A percentile compares a stretch with the other conserved stretches of the same genome.
Evolutionary conservation across 2,888 invertebrate species (phyloP).

Genomic region (Melanotus villosus): DNA sequence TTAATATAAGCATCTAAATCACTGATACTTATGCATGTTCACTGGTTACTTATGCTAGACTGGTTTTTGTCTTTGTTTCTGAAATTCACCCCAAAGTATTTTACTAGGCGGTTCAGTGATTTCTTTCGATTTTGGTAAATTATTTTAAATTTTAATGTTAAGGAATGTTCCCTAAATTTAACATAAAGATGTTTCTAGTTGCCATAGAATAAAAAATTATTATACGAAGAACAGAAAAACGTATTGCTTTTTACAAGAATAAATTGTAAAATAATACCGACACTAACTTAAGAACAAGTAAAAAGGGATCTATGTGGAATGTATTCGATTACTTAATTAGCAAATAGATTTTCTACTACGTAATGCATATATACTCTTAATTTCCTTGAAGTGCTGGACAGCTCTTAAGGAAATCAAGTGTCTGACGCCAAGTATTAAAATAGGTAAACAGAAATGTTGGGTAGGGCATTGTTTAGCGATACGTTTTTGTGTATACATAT

Average conservation of each 20-base stretch:
- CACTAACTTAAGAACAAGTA: too few species aligned
- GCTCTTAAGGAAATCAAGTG: slow-evolving; percentile 67
- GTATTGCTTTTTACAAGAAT: too few species aligned
- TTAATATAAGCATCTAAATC: slow-evolving; percentile 60
- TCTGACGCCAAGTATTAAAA: slow-evolving; percentile 60
- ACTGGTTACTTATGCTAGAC: slow-evolving; percentile 37
- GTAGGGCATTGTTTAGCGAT: slow-evolving; percentile 53
- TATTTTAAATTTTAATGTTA: background rate
- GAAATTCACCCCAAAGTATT: slow-evolving; percentile 23
- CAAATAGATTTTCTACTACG: slow-evolving; percentile 63
- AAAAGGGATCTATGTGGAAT: background rate
- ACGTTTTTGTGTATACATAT: background rate
- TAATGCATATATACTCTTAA: slow-evolving; percentile 60
- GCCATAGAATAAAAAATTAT: too few species aligned
- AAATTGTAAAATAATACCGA: too few species aligned
- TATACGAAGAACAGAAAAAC: too few species aligned
- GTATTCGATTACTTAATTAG: slow-evolving; percentile 62
- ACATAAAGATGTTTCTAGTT: too few species aligned
- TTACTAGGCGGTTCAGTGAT: slow-evolving; percentile 15
- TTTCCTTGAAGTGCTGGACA: slow-evolving; percentile 67
- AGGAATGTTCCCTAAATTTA: background rate
- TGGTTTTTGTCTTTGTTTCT: slow-evolving; percentile 38
- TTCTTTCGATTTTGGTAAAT: slow-evolving; percentile 8
- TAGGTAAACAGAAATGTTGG: slow-evolving; percentile 61
- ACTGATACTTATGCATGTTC: slow-evolving; percentile 50